These are phyloP conservation scores for Caenorhabditis latens DNA, from an alignment of 1,140 invertebrate genomes.

Conservation along the genomic window DNA sequence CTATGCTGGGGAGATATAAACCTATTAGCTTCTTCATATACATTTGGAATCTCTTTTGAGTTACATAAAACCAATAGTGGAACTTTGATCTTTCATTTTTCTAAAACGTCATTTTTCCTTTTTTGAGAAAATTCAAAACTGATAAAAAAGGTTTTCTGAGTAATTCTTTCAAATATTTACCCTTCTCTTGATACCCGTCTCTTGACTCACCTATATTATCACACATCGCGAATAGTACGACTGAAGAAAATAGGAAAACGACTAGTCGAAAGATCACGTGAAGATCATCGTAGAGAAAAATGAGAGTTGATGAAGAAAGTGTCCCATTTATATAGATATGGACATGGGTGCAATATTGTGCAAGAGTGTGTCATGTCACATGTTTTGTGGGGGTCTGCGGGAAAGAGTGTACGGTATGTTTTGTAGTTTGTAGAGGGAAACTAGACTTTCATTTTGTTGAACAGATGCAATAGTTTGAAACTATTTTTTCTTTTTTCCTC, in stretches of 20 bases:
- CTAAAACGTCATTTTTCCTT: not conserved
- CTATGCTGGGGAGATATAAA: too few relatives aligned
- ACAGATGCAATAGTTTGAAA: too few relatives aligned
- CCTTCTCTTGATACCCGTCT: not conserved
- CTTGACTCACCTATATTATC: constrained; percentile 1
- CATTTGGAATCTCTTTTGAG: too few relatives aligned
- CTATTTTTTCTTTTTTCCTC: too few relatives aligned
- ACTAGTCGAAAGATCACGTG: not conserved
- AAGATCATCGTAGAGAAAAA: not conserved
- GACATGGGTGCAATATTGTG: constrained; percentile 3
- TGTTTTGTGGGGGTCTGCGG: too few relatives aligned
- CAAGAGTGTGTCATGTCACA: not conserved
- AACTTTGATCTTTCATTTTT: not conserved
- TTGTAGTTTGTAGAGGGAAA: not conserved
- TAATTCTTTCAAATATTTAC: constrained; percentile 18
- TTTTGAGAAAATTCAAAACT: not conserved
- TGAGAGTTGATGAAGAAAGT: not conserved
- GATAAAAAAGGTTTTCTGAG: constrained; percentile 5
- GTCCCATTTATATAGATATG: not conserved
- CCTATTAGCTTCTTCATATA: too few relatives aligned
- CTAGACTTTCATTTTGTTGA: too few relatives aligned
- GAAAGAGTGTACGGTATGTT: not conserved
- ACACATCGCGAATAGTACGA: not conserved
- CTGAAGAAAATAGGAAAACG: not conserved
- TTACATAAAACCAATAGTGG: too few relatives aligned